Percentiles rank a stretch among this genome's conserved stretches.
Evolutionary conservation across 2,888 invertebrate genomes (phyloP).

Genomic region (Terebella lapidaria): DNA sequence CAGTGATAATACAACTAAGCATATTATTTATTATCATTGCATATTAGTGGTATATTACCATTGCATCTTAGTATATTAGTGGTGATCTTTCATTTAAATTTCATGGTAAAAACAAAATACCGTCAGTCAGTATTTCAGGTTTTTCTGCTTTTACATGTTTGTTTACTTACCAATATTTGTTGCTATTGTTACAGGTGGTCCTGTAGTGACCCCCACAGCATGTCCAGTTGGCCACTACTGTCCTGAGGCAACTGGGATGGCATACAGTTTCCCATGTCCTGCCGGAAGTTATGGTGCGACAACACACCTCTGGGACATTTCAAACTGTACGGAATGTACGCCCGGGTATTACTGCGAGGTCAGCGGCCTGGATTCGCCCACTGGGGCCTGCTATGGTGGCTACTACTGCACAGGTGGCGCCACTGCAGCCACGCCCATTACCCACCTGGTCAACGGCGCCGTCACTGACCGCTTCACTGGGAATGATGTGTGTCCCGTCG

Average conservation of each 20-base stretch:
- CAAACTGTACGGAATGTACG: constrained; percentile 39
- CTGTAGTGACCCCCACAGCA: constrained; percentile 37
- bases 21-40: no score
- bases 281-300: constrained; percentile 40
- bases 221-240: constrained; percentile 48
- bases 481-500: constrained; percentile 45
- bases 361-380: constrained; percentile 34
- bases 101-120: no score
- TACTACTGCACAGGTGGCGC: constrained; percentile 43
- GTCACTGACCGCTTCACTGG: constrained; percentile 41
- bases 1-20: no score
- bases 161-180: background rate
- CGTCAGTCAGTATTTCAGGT: no score
- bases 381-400: constrained; percentile 43
- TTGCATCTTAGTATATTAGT: no score
- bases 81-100: no score
- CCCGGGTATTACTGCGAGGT: constrained; percentile 44
- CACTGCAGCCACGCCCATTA: constrained; percentile 37
- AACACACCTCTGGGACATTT: constrained; percentile 25
- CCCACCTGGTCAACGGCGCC: constrained; percentile 31
- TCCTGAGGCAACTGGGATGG: constrained; percentile 36
- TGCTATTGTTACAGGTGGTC: constrained; percentile 17
- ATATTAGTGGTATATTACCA: no score
- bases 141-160: no score
- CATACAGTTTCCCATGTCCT: constrained; percentile 40